Base-by-base conservation (phyloP, 2,888 invertebrate species). In the Mythimna ferrago region DNA sequence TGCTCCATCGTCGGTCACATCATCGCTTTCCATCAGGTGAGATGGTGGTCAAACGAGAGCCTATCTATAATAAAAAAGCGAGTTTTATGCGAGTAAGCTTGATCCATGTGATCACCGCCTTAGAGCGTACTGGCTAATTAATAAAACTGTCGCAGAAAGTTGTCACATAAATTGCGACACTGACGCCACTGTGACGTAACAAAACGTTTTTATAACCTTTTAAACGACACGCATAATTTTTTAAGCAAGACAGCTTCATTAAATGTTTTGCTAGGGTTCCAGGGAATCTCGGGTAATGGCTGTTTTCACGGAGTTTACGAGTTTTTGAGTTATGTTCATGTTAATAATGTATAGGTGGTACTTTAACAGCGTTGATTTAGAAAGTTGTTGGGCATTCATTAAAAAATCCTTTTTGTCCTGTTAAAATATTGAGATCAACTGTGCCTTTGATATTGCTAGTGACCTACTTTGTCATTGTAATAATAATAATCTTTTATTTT, bases 81-180 rank as follows among this genome's bases (percentile, higher is more conserved):
- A 56, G n/a, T 32, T 21, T 14, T 2, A 6, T 53, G 7, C 51
- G 3, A 53, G 9, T 53, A 14, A 21, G 16, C 48, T 61, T 0
- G 5, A 11, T 11, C 1, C 38, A 11, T 75, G 19, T 71, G 21
- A 41, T 35, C 41, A 6, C 14, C 11, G 21, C 80, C 19, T 79
- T 19, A 75, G 14, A 41, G 62, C 66, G 73, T 73, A 75, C 79
- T 64, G 66, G 77, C 88, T 90, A 89, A 89, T 90, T 90, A 90
- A 90, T 89, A 86, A 86, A 88, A 89, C 83, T 87, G 88, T 86
- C 86, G 82, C 86, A 83, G 84, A 86, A 88, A 90, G 83, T 90
- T 86, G 82, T 78, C 71, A 74, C 86, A 87, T 89, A 87, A 90
- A 90, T 89, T 81, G 77, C 68, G 71, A 71, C 86, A 79, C 70